Conservation (phyloP, 2,113 vertebrate genomes). For the Eptatretus burgeri region DNA sequence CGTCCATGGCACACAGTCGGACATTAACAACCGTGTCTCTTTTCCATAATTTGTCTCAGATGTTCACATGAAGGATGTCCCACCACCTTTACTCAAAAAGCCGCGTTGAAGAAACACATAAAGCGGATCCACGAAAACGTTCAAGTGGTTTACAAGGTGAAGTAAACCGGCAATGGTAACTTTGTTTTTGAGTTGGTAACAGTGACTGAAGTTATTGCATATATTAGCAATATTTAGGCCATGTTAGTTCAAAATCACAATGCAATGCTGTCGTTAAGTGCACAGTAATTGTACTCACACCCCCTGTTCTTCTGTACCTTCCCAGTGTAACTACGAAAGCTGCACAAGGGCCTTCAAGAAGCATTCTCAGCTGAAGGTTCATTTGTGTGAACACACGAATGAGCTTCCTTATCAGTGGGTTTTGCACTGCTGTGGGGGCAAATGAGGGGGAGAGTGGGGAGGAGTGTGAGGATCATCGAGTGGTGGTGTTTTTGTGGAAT, state of each 20-base stretch:
- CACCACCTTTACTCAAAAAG: slow-evolving; percentile 27
- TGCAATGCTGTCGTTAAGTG: no score
- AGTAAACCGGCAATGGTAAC: neutral
- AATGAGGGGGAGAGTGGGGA: neutral
- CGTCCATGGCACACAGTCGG: neutral
- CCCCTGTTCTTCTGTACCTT: slow-evolving; percentile 10
- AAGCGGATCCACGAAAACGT: slow-evolving; percentile 29
- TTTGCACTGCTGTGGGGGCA: neutral
- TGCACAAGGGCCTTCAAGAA: slow-evolving; percentile 44
- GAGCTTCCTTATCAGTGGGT: slow-evolving; percentile 36
- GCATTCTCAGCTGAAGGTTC: slow-evolving; percentile 40
- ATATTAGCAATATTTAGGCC: neutral
- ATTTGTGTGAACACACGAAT: slow-evolving; percentile 30
- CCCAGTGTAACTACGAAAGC: slow-evolving; percentile 33
- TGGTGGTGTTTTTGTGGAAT: neutral
- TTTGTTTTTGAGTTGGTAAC: neutral
- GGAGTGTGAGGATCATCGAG: neutral
- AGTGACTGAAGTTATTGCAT: neutral
- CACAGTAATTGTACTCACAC: no score
- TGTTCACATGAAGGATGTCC: slow-evolving; percentile 31
- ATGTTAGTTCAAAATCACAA: neutral
- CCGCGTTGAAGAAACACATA: slow-evolving; percentile 42
- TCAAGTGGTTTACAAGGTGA: slow-evolving; percentile 17
- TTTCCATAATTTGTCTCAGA: slow-evolving; percentile 17
- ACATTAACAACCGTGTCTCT: neutral